Base-by-base conservation (phyloP, 2,797 vertebrate species). In the Simalia tracyae region DNA sequence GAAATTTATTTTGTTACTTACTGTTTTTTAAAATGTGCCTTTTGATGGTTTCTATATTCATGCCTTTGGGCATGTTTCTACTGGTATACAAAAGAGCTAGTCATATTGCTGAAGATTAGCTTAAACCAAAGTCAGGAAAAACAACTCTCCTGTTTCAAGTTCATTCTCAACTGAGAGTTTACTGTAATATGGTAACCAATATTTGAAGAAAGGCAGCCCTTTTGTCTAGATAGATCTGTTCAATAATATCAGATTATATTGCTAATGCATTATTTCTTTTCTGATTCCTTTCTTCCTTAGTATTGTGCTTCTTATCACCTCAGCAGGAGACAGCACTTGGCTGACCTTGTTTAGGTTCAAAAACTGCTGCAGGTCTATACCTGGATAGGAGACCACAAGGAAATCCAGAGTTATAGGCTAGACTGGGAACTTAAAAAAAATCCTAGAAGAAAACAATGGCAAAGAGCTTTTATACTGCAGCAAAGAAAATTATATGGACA, bases 21-120 rank as follows among this genome's bases (percentile, higher is more conserved):
- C 50, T 88, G 31, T 26, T 46, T 72, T 72, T 76, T 36, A 72
- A 84, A 0, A 0, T 8, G 24, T 0, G 17, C 2, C 59, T 28
- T 86, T 86, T 81, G 88, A 81, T n/a, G 5, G 12, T 17, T 22
- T 31, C 36, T 31, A 3, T 1, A 14, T 15, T 92, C 36, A 12
- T 85, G 81, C 61, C 60, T 57, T 59, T 31, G 57, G 87, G 86
- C 63, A 56, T 28, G 24, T 64, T 76, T 84, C 68, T 60, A 15
- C 36, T 5, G 4, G n/a, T 36, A 60, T 11, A 81, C 63, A 92
- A 86, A 36, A 56, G 14, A 92, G 84, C 3, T 42, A 60, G 76
- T 92, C 86, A 68, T 1, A 0, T 2, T 12, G 11, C 57, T 9
- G n/a, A 60, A 88, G 42, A 28, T 14, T 9, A 66, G 4, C 86